Conservation (phyloP, 1,140 invertebrate genomes). For the Drosophila rhopaloa region DNA sequence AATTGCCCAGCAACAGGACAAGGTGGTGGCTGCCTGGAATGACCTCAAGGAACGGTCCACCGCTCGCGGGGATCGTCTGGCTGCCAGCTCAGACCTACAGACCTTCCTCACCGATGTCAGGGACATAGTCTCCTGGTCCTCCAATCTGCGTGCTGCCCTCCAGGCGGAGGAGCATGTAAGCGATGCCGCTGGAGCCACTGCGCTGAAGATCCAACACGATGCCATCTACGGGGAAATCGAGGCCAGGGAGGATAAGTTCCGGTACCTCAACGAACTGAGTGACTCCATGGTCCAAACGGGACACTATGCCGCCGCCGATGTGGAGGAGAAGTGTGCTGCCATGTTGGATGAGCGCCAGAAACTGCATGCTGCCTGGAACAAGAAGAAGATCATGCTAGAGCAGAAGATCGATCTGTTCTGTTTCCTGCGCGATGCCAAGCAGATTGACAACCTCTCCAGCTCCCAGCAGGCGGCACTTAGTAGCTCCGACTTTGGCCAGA, state of each 20-base stretch:
- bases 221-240: slow-evolving; percentile 97
- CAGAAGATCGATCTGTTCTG: slow-evolving; percentile 97
- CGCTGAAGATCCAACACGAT: slow-evolving; percentile 95
- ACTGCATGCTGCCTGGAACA: slow-evolving; percentile 94
- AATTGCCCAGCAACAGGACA: slow-evolving; percentile 92
- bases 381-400: slow-evolving; percentile 95
- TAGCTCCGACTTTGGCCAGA: slow-evolving; percentile 86
- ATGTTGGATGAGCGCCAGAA: slow-evolving; percentile 91
- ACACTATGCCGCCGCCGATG: slow-evolving; percentile 93
- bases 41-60: slow-evolving; percentile 93
- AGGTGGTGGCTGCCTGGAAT: slow-evolving; percentile 95
- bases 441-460: slow-evolving; percentile 94
- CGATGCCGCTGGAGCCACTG: slow-evolving; percentile 94
- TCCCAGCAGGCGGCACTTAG: slow-evolving; percentile 93
- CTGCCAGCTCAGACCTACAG: slow-evolving; percentile 95
- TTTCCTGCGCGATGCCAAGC: slow-evolving; percentile 97
- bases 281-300: slow-evolving; percentile 93
- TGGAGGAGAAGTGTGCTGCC: slow-evolving; percentile 91
- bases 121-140: slow-evolving; percentile 95
- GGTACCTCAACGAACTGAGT: slow-evolving; percentile 91
- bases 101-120: slow-evolving; percentile 93
- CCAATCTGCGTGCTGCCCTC: slow-evolving; percentile 92
- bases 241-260: slow-evolving; percentile 94
- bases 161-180: slow-evolving; percentile 92
- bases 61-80: slow-evolving; percentile 91